phyloP scores from a whole-genome alignment of 2,888 invertebrate species.

The Hypercompe scribonia region DNA sequence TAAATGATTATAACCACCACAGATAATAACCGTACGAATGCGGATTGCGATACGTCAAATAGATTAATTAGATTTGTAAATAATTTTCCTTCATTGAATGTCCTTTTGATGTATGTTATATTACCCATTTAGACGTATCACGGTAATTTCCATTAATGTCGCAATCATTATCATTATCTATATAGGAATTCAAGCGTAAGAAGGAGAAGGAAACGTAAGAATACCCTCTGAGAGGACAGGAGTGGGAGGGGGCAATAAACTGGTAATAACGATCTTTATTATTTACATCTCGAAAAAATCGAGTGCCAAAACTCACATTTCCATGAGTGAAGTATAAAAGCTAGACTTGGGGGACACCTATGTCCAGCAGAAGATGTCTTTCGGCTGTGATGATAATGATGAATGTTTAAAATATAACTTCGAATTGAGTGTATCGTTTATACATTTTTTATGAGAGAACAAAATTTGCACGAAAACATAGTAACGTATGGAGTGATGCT shows the following conservation, averaged over 20 bases:
- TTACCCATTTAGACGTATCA: neutral
- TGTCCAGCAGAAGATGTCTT: no score
- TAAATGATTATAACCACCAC: constrained; percentile 5
- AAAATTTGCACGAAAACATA: neutral
- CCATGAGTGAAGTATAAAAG: no score
- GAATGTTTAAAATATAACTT: no score
- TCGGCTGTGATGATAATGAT: no score
- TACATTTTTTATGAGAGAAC: no score
- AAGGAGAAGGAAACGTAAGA: neutral
- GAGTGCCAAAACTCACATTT: no score
- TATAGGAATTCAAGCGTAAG: neutral
- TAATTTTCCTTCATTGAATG: constrained; percentile 8
- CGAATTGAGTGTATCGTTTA: no score
- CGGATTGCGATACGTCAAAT: constrained; percentile 15
- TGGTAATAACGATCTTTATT: no score
- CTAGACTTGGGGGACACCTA: no score
- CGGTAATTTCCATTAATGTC: neutral
- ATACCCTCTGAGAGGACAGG: no score
- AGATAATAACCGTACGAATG: constrained; percentile 8
- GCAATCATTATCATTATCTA: neutral
- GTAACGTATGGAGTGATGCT: neutral
- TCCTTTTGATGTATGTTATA: neutral
- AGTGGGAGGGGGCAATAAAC: no score
- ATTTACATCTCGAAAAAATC: no score
- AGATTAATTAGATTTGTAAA: neutral